These are phyloP conservation scores for Perizoma flavofasciatum DNA, from an alignment of 2,888 invertebrate species.

Conservation along the genomic window DNA sequence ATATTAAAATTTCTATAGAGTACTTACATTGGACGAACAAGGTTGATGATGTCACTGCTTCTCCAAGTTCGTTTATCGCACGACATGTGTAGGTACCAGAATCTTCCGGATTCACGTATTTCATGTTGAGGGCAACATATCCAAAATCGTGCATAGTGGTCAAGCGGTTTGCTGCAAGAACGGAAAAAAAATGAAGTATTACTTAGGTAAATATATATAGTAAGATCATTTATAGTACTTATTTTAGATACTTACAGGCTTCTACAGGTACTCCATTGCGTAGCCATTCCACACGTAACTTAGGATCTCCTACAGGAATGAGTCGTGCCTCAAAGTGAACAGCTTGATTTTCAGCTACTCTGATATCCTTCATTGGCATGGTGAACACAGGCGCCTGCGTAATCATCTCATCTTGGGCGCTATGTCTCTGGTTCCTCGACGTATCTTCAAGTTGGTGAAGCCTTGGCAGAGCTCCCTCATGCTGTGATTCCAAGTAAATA, in stretches of 20 bases:
- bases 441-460: constrained; percentile 92
- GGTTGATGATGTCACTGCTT: constrained; percentile 97
- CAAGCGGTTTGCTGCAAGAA: constrained; percentile 89
- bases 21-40: constrained; percentile 92
- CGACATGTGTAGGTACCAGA: constrained; percentile 98
- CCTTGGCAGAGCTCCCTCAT: constrained; percentile 92
- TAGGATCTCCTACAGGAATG: constrained; percentile 97
- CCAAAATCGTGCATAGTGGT: constrained; percentile 99
- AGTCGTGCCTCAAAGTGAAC: constrained; percentile 97
- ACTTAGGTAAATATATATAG: background rate
- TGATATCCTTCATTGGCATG: constrained; percentile 93
- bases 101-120: constrained; percentile 97
- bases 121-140: constrained; percentile 97
- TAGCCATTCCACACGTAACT: constrained; percentile 96
- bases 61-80: constrained; percentile 95
- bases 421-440: constrained; percentile 88
- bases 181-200: background rate
- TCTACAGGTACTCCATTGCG: constrained; percentile 95
- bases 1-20: background rate
- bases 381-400: constrained; percentile 97
- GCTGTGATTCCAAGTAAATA: constrained; percentile 94
- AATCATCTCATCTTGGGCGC: constrained; percentile 89
- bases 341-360: constrained; percentile 94
- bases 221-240: constrained; percentile 3
- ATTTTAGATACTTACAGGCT: constrained; percentile 88